These are phyloP conservation scores for Ginglymostoma cirratum DNA, from an alignment of 2,113 vertebrate species.

Conservation along the genomic window DNA sequence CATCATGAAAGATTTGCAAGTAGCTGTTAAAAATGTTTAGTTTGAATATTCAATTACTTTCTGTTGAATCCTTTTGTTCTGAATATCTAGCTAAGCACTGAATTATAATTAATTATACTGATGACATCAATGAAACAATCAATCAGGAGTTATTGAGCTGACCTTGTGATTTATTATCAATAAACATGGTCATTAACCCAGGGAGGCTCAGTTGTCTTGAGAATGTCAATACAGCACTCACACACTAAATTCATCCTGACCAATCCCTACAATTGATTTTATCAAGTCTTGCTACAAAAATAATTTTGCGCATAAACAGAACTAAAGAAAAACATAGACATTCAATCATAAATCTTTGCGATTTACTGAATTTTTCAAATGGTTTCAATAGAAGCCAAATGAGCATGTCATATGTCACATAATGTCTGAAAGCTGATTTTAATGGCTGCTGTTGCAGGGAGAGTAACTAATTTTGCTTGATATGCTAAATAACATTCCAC, in stretches of 20 bases:
- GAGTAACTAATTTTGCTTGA: background rate
- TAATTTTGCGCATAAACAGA: background rate
- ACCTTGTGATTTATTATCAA: constrained; percentile 17
- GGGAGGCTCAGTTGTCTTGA: background rate
- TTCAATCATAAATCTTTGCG: background rate
- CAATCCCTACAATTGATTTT: background rate
- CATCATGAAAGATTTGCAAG: background rate
- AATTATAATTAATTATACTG: background rate
- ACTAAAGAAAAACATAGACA: background rate
- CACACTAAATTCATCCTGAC: background rate
- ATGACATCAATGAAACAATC: background rate
- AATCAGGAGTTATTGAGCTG: constrained; percentile 17
- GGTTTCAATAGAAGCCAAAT: background rate
- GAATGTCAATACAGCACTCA: background rate
- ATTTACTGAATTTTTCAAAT: background rate
- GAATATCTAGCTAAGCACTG: background rate
- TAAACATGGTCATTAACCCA: background rate
- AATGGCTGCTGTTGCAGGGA: background rate
- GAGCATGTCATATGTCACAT: background rate
- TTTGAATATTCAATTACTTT: constrained; percentile 5
- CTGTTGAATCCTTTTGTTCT: background rate
- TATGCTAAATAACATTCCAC: background rate
- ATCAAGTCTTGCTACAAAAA: background rate
- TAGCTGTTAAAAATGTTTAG: background rate
- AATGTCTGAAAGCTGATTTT: background rate